Evolutionary conservation across 1,140 invertebrate species (phyloP).

Genomic region (Antheraea mylitta): DNA sequence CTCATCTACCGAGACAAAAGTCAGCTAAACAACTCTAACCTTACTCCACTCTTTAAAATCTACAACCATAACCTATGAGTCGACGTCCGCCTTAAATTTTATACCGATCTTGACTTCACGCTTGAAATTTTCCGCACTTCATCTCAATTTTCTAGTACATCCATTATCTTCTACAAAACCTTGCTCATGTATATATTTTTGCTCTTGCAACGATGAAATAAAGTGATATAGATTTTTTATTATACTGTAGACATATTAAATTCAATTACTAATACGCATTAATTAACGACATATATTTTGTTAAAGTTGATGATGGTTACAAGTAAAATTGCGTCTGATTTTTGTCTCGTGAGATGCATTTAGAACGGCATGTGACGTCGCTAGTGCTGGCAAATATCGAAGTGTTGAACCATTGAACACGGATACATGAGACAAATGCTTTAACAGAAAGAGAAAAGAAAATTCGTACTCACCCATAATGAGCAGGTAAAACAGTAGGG

Average conservation of each 20-base stretch:
- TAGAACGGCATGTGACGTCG: constrained; percentile 61
- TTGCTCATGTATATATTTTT: neutral
- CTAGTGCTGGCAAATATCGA: constrained; percentile 74
- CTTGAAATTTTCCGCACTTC: neutral
- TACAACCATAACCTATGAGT: neutral
- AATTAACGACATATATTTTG: neutral
- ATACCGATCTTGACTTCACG: neutral
- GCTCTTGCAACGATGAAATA: neutral
- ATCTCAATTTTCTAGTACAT: neutral
- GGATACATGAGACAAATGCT: constrained; percentile 54
- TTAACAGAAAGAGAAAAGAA: neutral
- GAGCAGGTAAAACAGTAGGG: constrained; percentile 83
- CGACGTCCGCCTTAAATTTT: neutral
- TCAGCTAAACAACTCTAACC: constrained; percentile 59
- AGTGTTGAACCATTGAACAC: constrained; percentile 74
- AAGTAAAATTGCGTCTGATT: constrained; percentile 50
- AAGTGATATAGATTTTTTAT: too few species aligned
- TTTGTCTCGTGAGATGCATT: constrained; percentile 77
- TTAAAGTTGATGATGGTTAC: neutral
- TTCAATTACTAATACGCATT: constrained; percentile 8
- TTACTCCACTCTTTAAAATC: neutral
- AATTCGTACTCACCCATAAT: constrained; percentile 84
- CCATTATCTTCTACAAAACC: neutral
- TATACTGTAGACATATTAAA: neutral
- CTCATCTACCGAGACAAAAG: constrained; percentile 78